Evolutionary conservation across 2,113 vertebrate species (phyloP), one percentile per base, ranked within the genome.

Genomic region (Galeopterus variegatus): DNA sequence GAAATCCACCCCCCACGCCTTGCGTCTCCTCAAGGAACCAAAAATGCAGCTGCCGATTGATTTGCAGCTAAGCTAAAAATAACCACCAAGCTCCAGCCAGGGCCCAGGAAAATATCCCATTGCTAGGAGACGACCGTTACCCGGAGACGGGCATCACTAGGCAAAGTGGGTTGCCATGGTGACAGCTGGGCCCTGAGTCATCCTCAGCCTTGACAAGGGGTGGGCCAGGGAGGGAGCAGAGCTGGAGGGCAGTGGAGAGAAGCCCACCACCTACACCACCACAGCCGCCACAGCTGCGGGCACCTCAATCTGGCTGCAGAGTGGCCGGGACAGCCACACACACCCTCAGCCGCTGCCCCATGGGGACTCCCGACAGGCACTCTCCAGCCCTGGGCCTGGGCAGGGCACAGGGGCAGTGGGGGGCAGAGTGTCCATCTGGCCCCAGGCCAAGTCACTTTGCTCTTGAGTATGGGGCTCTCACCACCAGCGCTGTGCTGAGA

Each of bases 81-180:
- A 99, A 98, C 98, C 90, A 84, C 96, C 96, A 97, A 98, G 97
- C 98, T 98, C 95, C 97, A 98, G 98, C 98, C 98, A 96, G 98
- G 98, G 97, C 98, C 94, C 97, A 65, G 98, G 98, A 98, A 98
- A 98, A 98, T 97, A 98, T 98, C 98, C 98, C 97, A 98, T 99
- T 98, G 98, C 99, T 98, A 99, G 97, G 99, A 98, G 97, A 99
- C 98, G 45, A 72, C 92, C 17, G 98, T 99, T 98, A 98, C 98
- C 45, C 94, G 98, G 99, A 99, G 98, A 99, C 98, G 28, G 97
- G 96, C 97, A 98, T 99, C 96, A 97, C 99, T 98, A 99, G 98
- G 99, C 98, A 97, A 99, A 98, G 41, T 67, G 14, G 76, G 98
- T 99, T 99, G 98, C 98, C 73, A 31, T 83, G 97, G 98, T 56